Evolutionary conservation across 2,797 vertebrate genomes (phyloP).

Genomic region (Semaprochilodus insignis): DNA sequence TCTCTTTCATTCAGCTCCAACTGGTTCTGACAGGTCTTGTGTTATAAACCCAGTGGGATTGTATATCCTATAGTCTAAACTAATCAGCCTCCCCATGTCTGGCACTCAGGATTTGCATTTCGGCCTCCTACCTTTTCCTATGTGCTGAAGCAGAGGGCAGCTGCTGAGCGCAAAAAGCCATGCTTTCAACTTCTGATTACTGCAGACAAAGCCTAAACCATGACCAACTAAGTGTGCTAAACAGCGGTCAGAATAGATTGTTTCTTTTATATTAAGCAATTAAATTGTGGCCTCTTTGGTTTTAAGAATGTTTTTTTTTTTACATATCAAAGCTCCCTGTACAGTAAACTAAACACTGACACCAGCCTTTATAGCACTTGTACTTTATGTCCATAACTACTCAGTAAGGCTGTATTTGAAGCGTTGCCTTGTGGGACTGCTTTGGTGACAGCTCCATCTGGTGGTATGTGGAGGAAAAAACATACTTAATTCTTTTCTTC

Average conservation of each 20-base stretch:
- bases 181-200: slow-evolving; percentile 88
- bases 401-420: slow-evolving; percentile 64
- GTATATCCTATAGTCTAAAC: not conserved
- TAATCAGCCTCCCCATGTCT: not conserved
- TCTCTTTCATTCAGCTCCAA: not conserved
- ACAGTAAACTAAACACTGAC: too few species aligned
- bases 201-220: slow-evolving; percentile 82
- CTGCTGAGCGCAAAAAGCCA: slow-evolving; percentile 79
- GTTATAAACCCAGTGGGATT: slow-evolving; percentile 82
- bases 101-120: not conserved
- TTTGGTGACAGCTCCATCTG: slow-evolving; percentile 28
- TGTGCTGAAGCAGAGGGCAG: too few species aligned
- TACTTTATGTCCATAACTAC: too few species aligned
- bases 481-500: not conserved
- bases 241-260: not conserved
- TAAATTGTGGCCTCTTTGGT: too few species aligned
- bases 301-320: too few species aligned
- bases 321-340: too few species aligned
- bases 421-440: slow-evolving; percentile 11
- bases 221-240: not conserved
- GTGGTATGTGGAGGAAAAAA: not conserved
- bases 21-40: slow-evolving; percentile 85
- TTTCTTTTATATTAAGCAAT: not conserved
- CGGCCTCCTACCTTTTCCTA: slow-evolving; percentile 73
- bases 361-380: not conserved